These are phyloP conservation scores for Peromyscus polionotus DNA, from an alignment of 2,113 vertebrate genomes.

Conservation along the genomic window DNA sequence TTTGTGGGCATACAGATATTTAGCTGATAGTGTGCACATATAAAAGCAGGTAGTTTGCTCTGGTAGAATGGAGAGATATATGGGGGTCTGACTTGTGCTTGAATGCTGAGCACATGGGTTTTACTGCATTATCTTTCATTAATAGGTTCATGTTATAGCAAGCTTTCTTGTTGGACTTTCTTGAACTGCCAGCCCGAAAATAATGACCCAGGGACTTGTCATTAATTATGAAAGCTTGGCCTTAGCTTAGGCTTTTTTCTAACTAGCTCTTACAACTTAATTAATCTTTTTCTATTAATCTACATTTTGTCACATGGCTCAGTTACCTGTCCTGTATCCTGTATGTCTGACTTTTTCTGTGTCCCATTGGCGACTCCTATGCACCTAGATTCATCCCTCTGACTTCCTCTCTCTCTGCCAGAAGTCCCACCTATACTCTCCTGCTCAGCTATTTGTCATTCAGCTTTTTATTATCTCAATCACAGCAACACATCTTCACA, in stretches of 20 bases:
- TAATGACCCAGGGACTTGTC: neutral
- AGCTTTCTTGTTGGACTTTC: no score
- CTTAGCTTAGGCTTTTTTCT: neutral
- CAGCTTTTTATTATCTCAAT: neutral
- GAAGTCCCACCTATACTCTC: neutral
- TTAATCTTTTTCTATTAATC: neutral
- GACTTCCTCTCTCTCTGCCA: neutral
- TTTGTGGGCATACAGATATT: neutral
- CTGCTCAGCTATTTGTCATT: neutral
- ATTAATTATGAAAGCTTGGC: neutral
- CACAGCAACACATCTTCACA: neutral
- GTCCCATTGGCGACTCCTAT: neutral
- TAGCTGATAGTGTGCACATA: neutral
- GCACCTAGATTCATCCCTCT: neutral
- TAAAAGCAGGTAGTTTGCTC: neutral
- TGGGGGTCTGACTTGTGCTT: neutral
- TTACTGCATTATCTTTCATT: neutral
- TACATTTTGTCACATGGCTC: neutral
- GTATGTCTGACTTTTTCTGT: neutral
- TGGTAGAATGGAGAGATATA: neutral
- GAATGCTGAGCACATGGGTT: neutral
- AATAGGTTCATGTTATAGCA: neutral
- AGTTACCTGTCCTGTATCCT: neutral
- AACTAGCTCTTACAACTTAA: neutral
- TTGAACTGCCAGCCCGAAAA: neutral